A percentile compares a stretch with the other conserved stretches of the same genome.
phyloP scores from a whole-genome alignment of 2,113 vertebrate species.

The Rhinolophus sinicus region DNA sequence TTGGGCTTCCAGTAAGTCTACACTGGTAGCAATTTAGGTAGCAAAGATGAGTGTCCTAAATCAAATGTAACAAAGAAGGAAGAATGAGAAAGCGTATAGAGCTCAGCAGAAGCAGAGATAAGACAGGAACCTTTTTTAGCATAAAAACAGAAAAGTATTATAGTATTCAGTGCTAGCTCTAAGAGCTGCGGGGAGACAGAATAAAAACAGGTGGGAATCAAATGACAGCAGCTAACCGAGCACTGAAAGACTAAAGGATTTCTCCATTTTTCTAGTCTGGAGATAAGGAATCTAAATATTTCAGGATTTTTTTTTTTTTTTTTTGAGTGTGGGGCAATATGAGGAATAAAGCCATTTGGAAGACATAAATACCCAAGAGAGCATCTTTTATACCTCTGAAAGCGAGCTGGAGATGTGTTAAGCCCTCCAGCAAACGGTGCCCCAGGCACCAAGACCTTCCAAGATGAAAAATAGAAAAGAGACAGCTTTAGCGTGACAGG shows the following conservation, averaged over 20 bases:
- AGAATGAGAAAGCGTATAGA: not conserved
- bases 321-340: conserved; percentile 29
- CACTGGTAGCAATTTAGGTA: not conserved
- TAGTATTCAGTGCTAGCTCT: not conserved
- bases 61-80: not conserved
- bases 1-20: not conserved
- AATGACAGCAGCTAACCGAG: not conserved
- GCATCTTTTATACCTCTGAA: conserved; percentile 72
- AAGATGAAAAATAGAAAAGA: conserved; percentile 79
- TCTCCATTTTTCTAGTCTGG: not conserved
- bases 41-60: not conserved
- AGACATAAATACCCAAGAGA: conserved; percentile 79
- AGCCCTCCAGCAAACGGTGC: conserved; percentile 74
- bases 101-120: not conserved
- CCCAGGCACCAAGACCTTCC: conserved; percentile 75
- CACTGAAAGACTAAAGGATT: not conserved
- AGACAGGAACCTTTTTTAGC: not conserved
- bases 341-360: not conserved
- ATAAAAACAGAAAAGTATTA: conserved; percentile 25
- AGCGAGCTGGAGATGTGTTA: conserved; percentile 71
- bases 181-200: not conserved
- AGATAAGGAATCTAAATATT: conserved; percentile 67
- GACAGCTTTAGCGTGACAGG: conserved; percentile 68
- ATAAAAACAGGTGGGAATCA: not conserved
- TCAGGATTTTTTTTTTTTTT: not conserved